Base-by-base conservation (phyloP, 2,797 vertebrate genomes). In the Hydrophis major region DNA sequence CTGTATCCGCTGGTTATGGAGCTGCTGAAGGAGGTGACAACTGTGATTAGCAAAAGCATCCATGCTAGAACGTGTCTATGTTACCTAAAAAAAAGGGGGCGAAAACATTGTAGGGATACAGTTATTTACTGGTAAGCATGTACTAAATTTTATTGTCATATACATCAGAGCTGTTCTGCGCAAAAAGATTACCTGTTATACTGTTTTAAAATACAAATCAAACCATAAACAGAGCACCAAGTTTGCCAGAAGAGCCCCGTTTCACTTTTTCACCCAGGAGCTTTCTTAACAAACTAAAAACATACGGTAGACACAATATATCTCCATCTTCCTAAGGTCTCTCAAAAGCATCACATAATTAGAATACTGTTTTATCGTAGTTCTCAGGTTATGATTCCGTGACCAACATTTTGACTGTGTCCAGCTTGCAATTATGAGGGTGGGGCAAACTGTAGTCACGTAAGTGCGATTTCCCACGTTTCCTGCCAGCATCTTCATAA, bases 1-100 rank as follows among this genome's bases (percentile, higher is more conserved):
- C 95, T 99, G 99, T 63, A 99, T 99, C 63, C 99, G 98, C 96
- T 99, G 99, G 94, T 99, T 99, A 20, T 99, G 99, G 4, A 99
- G 98, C 97, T 99, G 99, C 98, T 99, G 99, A 6, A 99, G 98
- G 59, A 99, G 98, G 95, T 99, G 99, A 93, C 98, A 98, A 97
- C 99, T 99, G 97, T 99, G 99, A 94, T 97, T 98, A 88, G 98
- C 98, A 92, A 99, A 97, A 37, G 97, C 95, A 96, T 99, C 98
- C 99, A 99, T 99, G 96, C 96, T 98, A 95, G 94, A 96, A 95
- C 94, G 93, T 18, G 95, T 94, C 60, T 92, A 91, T 87, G 66
- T 95, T 92, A 94, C 94, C 97, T 97, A 89, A 5, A 96, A 95
- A 6, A 6, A 32, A 92, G 94, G 95, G 91, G 94, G 63, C 0